Conservation (phyloP, 2,888 invertebrate species). For the Ornithoptera alexandrae region DNA sequence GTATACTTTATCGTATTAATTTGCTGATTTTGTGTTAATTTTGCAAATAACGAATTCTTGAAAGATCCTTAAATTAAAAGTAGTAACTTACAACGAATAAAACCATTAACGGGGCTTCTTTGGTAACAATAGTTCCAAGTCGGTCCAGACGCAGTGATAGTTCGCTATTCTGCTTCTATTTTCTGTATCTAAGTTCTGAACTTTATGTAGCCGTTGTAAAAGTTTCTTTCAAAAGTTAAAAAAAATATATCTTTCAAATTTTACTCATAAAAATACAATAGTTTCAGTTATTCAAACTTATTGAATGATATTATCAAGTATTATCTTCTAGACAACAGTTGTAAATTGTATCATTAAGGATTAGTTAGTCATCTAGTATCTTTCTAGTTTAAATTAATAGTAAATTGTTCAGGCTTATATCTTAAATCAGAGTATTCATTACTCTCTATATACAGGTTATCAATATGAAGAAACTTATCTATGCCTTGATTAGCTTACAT, state of each 20-base stretch:
- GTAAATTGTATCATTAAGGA: no score
- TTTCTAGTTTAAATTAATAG: no score
- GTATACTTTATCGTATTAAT: background rate
- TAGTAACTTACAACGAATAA: slow-evolving; percentile 3
- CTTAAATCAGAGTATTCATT: no score
- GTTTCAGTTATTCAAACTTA: background rate
- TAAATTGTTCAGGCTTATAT: no score
- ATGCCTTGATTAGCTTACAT: no score
- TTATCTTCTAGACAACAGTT: no score
- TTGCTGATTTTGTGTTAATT: background rate
- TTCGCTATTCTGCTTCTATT: slow-evolving; percentile 19
- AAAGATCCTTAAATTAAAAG: background rate
- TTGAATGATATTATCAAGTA: background rate
- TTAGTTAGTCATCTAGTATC: no score
- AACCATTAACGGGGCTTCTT: slow-evolving; percentile 8
- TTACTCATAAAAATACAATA: background rate
- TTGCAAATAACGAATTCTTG: background rate
- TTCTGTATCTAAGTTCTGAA: slow-evolving; percentile 18
- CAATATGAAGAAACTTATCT: no score
- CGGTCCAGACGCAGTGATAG: slow-evolving; percentile 11
- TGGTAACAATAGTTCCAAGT: slow-evolving; percentile 12
- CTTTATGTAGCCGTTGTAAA: slow-evolving; percentile 9
- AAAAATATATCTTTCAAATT: background rate
- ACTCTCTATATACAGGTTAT: no score
- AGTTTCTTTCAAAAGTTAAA: slow-evolving; percentile 10